Percentiles rank a stretch among this genome's conserved stretches.
Evolutionary conservation across 1,140 invertebrate genomes (phyloP).

Genomic region (Habropoda laboriosa): DNA sequence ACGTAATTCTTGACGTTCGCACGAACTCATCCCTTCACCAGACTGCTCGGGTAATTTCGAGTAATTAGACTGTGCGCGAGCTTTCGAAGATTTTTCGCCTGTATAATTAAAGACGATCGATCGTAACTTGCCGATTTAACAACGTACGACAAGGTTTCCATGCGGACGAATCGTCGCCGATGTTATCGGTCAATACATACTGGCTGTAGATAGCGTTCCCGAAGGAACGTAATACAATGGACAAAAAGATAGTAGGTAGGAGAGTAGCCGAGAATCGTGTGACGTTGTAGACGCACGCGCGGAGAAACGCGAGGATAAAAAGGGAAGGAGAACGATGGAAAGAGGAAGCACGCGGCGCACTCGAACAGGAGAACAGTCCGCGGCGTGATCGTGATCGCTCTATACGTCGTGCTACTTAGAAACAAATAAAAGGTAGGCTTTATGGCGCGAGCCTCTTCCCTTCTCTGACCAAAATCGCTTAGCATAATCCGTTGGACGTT

Average conservation of each 20-base stretch:
- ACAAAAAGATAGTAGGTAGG: no score
- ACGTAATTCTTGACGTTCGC: constrained; percentile 34
- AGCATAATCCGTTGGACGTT: constrained; percentile 76
- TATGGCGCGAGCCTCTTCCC: constrained; percentile 56
- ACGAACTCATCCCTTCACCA: not conserved
- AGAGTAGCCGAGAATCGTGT: not conserved
- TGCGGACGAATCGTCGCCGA: no score
- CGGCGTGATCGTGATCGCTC: constrained; percentile 66
- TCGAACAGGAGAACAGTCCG: not conserved
- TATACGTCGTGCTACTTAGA: constrained; percentile 64
- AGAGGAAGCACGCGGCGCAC: not conserved
- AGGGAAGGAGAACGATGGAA: not conserved
- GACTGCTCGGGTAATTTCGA: not conserved
- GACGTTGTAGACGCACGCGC: no score
- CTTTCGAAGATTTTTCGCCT: no score
- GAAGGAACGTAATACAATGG: no score
- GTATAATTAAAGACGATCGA: no score
- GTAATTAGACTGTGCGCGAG: not conserved
- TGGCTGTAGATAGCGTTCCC: not conserved
- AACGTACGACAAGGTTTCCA: no score
- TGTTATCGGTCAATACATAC: not conserved
- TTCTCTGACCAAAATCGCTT: constrained; percentile 65
- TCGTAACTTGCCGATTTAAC: no score
- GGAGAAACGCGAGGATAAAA: not conserved
- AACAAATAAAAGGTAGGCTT: constrained; percentile 54